A percentile compares a stretch with the other conserved stretches of the same genome.
Conservation (phyloP, 1,140 invertebrate genomes). For the Heliothis subflexa region DNA sequence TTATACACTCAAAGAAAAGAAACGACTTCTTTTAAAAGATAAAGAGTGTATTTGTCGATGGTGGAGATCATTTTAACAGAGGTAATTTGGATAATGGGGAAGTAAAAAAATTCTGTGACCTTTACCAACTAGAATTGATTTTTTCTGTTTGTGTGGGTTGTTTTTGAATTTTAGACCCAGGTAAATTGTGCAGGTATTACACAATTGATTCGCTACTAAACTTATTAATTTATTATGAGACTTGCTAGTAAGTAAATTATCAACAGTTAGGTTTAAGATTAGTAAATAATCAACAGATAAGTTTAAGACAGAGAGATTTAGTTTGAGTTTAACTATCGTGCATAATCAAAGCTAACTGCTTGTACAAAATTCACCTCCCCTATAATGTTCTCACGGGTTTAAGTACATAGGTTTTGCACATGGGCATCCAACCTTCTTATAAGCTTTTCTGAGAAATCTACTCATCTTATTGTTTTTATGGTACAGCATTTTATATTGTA, state of each 20-base stretch:
- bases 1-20: background rate
- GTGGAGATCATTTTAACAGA: background rate
- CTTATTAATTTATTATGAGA: no score
- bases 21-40: background rate
- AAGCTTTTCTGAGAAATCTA: conserved; percentile 38
- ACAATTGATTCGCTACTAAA: background rate
- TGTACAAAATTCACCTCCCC: background rate
- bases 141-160: background rate
- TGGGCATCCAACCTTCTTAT: background rate
- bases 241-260: no score
- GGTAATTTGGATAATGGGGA: background rate
- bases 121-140: no score
- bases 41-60: background rate
- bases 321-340: no score
- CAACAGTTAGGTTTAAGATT: no score
- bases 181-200: background rate
- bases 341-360: no score
- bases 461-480: conserved; percentile 61
- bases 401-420: background rate
- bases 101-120: no score
- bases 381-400: no score
- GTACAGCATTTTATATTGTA: conserved; percentile 56
- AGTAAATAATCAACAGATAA: no score
- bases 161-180: background rate
- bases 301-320: no score